Base-by-base conservation (phyloP, 2,888 invertebrate genomes). In the Pelosia muscerda region DNA sequence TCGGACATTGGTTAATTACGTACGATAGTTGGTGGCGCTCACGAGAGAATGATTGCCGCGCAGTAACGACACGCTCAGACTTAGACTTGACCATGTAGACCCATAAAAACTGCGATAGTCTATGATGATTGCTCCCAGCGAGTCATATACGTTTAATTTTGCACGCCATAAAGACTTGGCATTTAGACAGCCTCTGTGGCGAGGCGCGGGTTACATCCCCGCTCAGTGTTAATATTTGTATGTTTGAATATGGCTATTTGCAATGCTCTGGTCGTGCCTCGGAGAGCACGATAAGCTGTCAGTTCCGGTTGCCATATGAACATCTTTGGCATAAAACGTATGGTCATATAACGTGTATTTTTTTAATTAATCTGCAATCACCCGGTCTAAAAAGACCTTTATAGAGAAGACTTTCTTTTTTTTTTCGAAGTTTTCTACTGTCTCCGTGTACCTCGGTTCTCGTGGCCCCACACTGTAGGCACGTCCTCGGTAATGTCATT, bases 1-100 rank as follows among this genome's bases (percentile, higher is more conserved):
- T 74, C 88, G 91, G 92, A 90, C 92, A 91, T 89, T 90, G 92
- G 92, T 93, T 94, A 94, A 94, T 94, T 94, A 94, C 93, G 93
- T 90, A 91, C 90, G 90, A 93, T 92, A 90, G 92, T 92, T 86
- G 88, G 88, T 81, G 88, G 90, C 87, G 83, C 89, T 90, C 90
- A 92, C 90, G 92, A 92, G 92, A 92, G 94, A 94, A 93, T 93
- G 94, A 94, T 94, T 90, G 92, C 92, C 82, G 86, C 82, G 77
- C 84, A 75, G 88, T 92, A 92, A 94, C 92, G 91, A 93, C 63
- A 63, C 84, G 89, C 86, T 85, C 86, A 84, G 78, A 81, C 82
- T 84, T 84, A 85, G 83, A 84, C 87, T 81, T 77, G 77, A 78
- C 74, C 71, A 49, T 8, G 63, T 74, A 10, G 62, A 81, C 86